Percentiles rank a stretch among this genome's conserved stretches.
These are phyloP conservation scores for Forpus xanthops DNA, from an alignment of 2,797 vertebrate species.

Conservation along the genomic window DNA sequence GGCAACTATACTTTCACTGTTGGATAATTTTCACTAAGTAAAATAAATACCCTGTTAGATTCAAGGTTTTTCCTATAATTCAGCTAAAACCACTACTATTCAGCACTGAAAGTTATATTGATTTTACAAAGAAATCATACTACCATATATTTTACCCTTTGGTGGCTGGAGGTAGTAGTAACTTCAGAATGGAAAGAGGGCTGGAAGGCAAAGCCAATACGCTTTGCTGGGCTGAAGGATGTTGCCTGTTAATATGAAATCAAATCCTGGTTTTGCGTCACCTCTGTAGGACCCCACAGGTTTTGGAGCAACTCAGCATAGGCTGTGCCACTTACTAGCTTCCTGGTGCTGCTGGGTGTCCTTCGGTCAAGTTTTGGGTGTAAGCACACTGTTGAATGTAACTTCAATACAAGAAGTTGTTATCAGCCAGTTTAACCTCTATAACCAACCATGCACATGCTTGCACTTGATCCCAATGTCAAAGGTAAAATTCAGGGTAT, in stretches of 20 bases:
- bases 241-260: not conserved
- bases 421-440: not conserved
- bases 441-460: not conserved
- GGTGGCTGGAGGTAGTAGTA: not conserved
- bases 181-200: not conserved
- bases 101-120: not conserved
- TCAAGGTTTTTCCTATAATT: not conserved
- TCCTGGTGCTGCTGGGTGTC: not conserved
- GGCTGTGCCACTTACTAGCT: not conserved
- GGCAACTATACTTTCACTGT: conserved; percentile 48
- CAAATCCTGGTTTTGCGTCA: not conserved
- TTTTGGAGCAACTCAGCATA: not conserved
- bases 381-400: not conserved
- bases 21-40: conserved; percentile 48
- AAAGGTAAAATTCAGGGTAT: not conserved
- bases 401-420: not conserved
- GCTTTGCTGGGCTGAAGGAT: not conserved
- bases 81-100: not conserved
- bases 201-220: not conserved
- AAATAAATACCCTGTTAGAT: conserved; percentile 30
- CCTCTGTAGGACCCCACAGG: not conserved
- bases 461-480: rapidly evolving
- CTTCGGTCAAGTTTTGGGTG: not conserved
- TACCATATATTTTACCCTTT: not conserved
- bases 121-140: not conserved